phyloP scores from a whole-genome alignment of 2,113 vertebrate species.

The Rhagologus leucostigma region DNA sequence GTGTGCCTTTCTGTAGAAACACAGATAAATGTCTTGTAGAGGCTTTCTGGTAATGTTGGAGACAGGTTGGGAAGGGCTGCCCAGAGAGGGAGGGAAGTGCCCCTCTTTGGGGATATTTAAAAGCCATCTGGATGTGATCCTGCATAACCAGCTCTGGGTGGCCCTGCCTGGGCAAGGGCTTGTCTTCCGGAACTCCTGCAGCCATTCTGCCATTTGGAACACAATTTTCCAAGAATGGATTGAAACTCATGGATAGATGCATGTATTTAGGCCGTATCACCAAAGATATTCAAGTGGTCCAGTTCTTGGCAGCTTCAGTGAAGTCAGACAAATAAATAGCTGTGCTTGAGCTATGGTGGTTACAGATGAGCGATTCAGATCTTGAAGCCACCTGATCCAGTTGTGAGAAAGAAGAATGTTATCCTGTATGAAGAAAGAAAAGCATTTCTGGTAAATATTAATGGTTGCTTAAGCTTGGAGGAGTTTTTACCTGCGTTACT shows the following conservation, averaged over 20 bases:
- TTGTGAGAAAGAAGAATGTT: neutral
- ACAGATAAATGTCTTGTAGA: neutral
- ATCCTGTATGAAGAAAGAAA: neutral
- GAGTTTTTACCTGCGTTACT: fast-evolving
- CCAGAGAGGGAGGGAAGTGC: neutral
- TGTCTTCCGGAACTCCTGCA: neutral
- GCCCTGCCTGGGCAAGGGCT: neutral
- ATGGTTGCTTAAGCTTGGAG: fast-evolving
- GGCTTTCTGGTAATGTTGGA: neutral
- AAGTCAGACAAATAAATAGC: neutral
- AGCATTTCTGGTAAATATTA: neutral
- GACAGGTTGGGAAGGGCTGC: neutral
- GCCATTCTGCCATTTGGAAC: neutral
- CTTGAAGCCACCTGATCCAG: neutral
- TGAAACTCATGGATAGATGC: neutral
- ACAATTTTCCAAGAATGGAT: neutral
- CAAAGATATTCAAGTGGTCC: neutral
- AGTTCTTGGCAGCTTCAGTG: neutral
- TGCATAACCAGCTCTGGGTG: neutral
- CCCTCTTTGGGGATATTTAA: neutral
- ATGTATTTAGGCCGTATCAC: neutral
- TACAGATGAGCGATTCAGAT: neutral
- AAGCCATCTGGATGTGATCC: neutral
- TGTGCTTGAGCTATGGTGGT: neutral
- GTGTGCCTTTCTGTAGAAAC: neutral